Percentiles rank a stretch among this genome's conserved stretches.
Evolutionary conservation across 2,888 invertebrate species (phyloP).

Genomic region (Spicauda simplicius): DNA sequence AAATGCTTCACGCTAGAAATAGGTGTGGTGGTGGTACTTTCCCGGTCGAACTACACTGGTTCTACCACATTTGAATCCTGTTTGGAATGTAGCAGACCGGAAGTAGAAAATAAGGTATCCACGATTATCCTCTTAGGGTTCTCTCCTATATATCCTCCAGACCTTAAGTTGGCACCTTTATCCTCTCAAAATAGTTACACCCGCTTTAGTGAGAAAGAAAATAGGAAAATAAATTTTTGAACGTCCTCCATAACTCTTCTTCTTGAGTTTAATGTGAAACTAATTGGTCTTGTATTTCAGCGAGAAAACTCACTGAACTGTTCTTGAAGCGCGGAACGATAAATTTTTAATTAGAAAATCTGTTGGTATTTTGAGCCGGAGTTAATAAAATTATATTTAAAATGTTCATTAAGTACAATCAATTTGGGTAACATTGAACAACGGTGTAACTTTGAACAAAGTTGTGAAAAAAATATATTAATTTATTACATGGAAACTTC

Average conservation of each 20-base stretch:
- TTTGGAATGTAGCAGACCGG: too few relatives aligned
- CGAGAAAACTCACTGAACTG: constrained; percentile 1
- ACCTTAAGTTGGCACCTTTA: neutral
- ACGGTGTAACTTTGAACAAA: too few relatives aligned
- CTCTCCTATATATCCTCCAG: neutral
- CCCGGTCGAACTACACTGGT: too few relatives aligned
- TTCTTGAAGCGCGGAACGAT: neutral
- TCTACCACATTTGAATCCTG: too few relatives aligned
- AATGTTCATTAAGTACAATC: too few relatives aligned
- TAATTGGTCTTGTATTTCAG: constrained; percentile 29
- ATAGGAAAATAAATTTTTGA: constrained; percentile 6
- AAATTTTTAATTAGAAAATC: constrained; percentile 2
- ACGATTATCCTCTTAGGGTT: neutral
- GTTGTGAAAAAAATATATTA: too few relatives aligned
- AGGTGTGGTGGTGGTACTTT: too few relatives aligned
- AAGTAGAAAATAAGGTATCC: neutral
- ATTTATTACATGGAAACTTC: too few relatives aligned
- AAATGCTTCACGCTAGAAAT: too few relatives aligned
- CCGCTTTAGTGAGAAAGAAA: constrained; percentile 3
- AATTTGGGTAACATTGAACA: too few relatives aligned
- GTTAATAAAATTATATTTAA: neutral
- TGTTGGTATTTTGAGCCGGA: neutral
- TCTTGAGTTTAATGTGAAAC: constrained; percentile 23
- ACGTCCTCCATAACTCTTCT: constrained; percentile 23
- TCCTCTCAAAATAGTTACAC: neutral